Evolutionary conservation across 2,113 vertebrate genomes (phyloP).

Genomic region (Illadopsis cleaveri): DNA sequence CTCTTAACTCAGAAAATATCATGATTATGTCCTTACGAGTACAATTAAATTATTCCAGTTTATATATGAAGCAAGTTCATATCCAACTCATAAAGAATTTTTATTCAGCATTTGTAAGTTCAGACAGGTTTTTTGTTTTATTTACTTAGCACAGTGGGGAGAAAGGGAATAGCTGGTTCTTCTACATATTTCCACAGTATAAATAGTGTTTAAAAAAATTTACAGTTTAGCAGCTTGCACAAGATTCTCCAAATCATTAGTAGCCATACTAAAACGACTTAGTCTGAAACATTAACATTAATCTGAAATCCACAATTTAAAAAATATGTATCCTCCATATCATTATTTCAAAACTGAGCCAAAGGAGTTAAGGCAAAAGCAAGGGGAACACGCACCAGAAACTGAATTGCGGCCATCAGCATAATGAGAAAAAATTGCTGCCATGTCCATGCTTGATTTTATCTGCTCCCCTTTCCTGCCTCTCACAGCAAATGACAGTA

Average conservation of each 20-base stretch:
- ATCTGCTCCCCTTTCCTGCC: not conserved
- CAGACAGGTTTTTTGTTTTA: not conserved
- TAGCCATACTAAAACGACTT: not conserved
- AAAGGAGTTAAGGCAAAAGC: slow-evolving; percentile 34
- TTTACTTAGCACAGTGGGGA: not conserved
- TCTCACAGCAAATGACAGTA: slow-evolving; percentile 18
- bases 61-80: not conserved
- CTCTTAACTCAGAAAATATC: not conserved
- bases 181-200: not conserved
- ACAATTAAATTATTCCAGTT: not conserved
- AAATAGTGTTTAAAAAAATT: not conserved
- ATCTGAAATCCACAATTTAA: not conserved
- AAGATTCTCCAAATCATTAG: not conserved
- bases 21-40: not conserved
- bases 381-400: not conserved
- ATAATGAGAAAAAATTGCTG: not conserved
- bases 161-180: not conserved
- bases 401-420: not conserved
- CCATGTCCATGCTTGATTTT: not conserved
- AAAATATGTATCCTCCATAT: not conserved
- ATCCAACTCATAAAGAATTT: not conserved
- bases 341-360: not conserved
- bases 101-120: not conserved
- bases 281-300: not conserved
- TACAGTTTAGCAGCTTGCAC: not conserved